Percentiles rank a stretch among this genome's conserved stretches.
These are phyloP conservation scores for Myotis davidii DNA, from an alignment of 2,113 vertebrate species.

Conservation along the genomic window DNA sequence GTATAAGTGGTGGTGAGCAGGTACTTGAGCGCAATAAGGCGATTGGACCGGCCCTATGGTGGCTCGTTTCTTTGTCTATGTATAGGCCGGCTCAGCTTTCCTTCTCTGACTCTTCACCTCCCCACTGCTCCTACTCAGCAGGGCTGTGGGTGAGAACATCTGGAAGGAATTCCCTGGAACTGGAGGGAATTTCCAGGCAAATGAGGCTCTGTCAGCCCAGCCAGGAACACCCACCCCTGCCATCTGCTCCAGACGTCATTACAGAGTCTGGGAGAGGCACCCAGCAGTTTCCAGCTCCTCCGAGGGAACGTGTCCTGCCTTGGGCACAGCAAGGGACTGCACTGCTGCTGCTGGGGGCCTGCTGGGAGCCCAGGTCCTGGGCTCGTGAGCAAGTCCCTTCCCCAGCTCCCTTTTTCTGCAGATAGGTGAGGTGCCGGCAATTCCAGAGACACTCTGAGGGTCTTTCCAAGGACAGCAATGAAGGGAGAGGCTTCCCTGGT, in stretches of 20 bases:
- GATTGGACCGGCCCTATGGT: neutral
- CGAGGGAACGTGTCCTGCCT: neutral
- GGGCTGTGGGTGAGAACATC: constrained; percentile 71
- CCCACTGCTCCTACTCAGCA: neutral
- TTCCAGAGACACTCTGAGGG: neutral
- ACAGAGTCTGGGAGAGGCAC: neutral
- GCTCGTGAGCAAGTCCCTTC: accelerated
- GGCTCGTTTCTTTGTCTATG: neutral
- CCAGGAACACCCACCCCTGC: constrained; percentile 66
- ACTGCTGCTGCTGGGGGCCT: neutral
- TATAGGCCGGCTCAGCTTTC: neutral
- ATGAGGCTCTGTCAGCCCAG: constrained; percentile 33
- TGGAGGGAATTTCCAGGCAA: constrained; percentile 64
- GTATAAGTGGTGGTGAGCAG: neutral
- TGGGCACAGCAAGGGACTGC: neutral
- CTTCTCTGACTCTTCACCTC: neutral
- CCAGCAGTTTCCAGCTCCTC: neutral
- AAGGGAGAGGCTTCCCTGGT: neutral
- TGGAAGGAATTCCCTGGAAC: constrained; percentile 74
- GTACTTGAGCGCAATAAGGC: neutral
- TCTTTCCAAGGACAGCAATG: neutral
- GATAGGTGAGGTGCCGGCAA: neutral
- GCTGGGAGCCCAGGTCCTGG: neutral
- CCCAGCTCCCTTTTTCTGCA: neutral
- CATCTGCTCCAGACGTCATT: constrained; percentile 62